phyloP scores from a whole-genome alignment of 2,888 invertebrate species.

The Leucophenga maculata region DNA sequence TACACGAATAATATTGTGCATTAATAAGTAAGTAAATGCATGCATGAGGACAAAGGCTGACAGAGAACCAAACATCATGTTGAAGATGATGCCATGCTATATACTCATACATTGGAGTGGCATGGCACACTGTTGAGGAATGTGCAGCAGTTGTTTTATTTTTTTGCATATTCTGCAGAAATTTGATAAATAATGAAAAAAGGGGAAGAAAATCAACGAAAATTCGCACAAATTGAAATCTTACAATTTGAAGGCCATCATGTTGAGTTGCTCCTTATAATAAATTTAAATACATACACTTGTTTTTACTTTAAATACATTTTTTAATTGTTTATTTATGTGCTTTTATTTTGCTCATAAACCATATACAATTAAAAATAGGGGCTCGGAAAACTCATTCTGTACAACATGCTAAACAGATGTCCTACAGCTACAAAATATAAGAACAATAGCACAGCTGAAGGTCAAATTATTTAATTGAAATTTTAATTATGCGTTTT shows the following conservation, averaged over 20 bases:
- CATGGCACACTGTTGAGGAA: too few species aligned
- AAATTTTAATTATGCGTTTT: constrained; percentile 22
- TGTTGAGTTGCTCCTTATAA: background rate
- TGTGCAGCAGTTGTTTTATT: background rate
- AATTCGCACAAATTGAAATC: background rate
- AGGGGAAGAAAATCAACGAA: background rate
- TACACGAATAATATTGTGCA: background rate
- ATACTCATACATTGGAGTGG: background rate
- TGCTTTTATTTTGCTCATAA: background rate
- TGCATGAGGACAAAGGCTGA: constrained; percentile 2
- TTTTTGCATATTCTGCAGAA: constrained; percentile 7
- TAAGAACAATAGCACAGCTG: constrained; percentile 10
- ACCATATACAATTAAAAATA: background rate
- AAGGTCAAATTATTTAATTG: constrained; percentile 31
- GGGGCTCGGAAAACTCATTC: background rate
- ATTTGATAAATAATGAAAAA: constrained; percentile 8
- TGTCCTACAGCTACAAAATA: constrained; percentile 31
- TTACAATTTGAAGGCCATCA: background rate
- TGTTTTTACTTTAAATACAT: background rate
- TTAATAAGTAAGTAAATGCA: constrained; percentile 18
- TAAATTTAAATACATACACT: too few species aligned
- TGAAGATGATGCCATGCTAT: background rate
- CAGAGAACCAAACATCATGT: constrained; percentile 4
- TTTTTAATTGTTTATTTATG: background rate
- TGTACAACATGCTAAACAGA: constrained; percentile 20